Percentiles rank a stretch among this genome's conserved stretches.
Evolutionary conservation across 2,888 invertebrate genomes (phyloP).

Genomic region (Glaucopsyche alexis): DNA sequence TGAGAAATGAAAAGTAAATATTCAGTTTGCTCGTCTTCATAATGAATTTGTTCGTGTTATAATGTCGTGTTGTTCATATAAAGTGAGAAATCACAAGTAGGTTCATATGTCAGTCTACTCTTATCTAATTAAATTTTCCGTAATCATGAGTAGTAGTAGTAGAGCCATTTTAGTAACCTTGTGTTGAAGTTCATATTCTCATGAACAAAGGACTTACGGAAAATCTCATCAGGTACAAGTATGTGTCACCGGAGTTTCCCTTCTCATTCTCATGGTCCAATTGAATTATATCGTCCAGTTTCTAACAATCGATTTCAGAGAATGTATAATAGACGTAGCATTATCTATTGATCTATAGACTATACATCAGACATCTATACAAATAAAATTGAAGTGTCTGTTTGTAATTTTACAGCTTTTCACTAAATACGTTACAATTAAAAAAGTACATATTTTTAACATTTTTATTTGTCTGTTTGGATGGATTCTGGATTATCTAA

Average conservation of each 20-base stretch:
- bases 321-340: neutral
- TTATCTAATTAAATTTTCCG: neutral
- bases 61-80: too few species aligned
- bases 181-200: neutral
- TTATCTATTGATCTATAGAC: neutral
- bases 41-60: too few species aligned
- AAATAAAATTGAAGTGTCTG: too few species aligned
- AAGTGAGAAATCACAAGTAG: neutral
- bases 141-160: neutral
- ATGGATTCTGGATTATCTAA: too few species aligned
- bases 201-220: neutral
- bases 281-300: neutral
- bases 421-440: too few species aligned
- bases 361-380: too few species aligned
- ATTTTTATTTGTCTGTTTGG: too few species aligned
- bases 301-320: neutral
- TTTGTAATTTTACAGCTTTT: too few species aligned
- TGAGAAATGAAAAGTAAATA: too few species aligned
- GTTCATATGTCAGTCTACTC: neutral
- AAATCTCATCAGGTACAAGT: neutral
- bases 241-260: neutral
- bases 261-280: neutral
- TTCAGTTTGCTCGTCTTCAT: too few species aligned
- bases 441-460: too few species aligned
- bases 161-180: neutral